Evolutionary conservation across 1,140 invertebrate genomes (phyloP), one percentile per base, ranked within the genome.

Genomic region (roundworm (Caenorhabditis elegans)): DNA sequence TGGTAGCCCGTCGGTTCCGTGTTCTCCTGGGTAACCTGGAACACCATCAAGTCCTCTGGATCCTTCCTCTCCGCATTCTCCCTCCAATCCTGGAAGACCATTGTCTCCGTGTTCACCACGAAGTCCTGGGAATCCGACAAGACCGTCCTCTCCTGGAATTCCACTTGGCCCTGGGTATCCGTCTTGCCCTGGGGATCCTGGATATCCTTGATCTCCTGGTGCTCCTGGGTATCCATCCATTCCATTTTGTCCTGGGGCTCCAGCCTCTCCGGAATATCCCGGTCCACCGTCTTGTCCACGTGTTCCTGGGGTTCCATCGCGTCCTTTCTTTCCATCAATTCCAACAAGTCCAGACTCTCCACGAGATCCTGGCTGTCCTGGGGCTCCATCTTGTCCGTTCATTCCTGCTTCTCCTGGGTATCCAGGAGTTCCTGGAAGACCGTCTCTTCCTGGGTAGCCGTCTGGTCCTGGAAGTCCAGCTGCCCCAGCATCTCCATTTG

Each of bases 91-190:
- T 49, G 84, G 76, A 43, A 84, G 70, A 47, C 83, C 83, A 43
- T 84, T 78, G 5, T 84, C 77, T 76, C 83, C 83, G n/a, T 39
- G 82, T 19, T 31, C 36, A 53, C 83, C 83, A 19, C 53, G 39
- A 31, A 85, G 83, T 39, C 83, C 83, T 36, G 83, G 83, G 81
- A 85, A 85, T 80, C 83, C 83, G 28, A 83, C 65, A 5, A 79
- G 49, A n/a, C 83, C 83, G 19, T 79, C 60, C n/a, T 76, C 78
- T 79, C 83, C 83, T 48, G 76, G 76, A 22, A 28, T 28, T 70
- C 83, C 83, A 46, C 53, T 79, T 31, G 55, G 31, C 22, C 83
- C 83, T 39, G 83, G 83, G n/a, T 70, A 55, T 17, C 83, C 83
- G 19, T 53, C 76, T 43, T 49, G 43, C 49, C 82, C 81, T 39